Base-by-base conservation (phyloP, 2,888 invertebrate species). In the Philonicus albiceps region DNA sequence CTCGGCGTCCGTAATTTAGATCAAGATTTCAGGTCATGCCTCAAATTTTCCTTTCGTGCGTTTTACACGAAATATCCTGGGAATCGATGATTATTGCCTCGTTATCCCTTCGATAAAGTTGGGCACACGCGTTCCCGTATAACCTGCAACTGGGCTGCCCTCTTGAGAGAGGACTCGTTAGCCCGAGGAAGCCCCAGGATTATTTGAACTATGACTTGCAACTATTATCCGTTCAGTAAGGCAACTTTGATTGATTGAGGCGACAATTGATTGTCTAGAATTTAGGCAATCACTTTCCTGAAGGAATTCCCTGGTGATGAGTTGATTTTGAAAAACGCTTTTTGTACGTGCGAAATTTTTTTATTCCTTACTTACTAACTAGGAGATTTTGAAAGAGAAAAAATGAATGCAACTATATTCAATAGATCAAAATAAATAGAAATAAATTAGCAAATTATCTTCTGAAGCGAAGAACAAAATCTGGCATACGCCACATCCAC, bases 161-260 rank as follows among this genome's bases (percentile, higher is more conserved):
- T 83, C 64, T 19, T 19, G 37, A 55, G 27, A 31, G 37, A 55
- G 27, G 53, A 27, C 64, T 19, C 31, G 55, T 64, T 83, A 64
- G 19, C 34, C 34, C 11, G 81, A 49, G 73, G 55, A 27, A 64
- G 55, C 40, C 72, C n/a, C 43, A 13, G 31, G 22, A 64, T 86
- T 76, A 86, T 86, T 86, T 86, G 86, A 86, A 86, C 86, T 86
- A 86, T 86, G 86, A 86, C 86, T 86, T 34, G 76, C 27, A 76
- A 86, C 86, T 76, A 86, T 86, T 86, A 55, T 76, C 75, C 22
- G 31, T 76, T 34, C 76, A 86, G 76, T 64, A 64, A 76, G 76
- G 86, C 76, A 86, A 78, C 86, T 86, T 86, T 86, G 86, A 86
- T 86, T 86, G 86, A 86, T 86, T 74, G 76, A 76, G 86, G 64